Base-by-base conservation (phyloP, 1,140 invertebrate genomes). In the Hetaerina americana region DNA sequence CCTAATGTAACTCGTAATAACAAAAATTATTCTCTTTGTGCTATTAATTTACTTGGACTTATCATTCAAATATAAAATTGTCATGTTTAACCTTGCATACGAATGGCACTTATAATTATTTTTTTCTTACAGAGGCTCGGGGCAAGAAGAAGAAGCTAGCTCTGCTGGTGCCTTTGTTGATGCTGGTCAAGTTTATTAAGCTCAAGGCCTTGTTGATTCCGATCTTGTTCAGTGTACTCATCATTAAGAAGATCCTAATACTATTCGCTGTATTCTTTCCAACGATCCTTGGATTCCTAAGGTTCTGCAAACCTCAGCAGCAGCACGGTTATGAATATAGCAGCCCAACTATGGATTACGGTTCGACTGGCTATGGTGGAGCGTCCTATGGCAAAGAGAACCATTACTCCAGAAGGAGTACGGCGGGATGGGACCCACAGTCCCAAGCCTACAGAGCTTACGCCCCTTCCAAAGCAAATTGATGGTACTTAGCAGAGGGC, bases 181-280 rank as follows among this genome's bases (percentile, higher is more conserved):
- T 86, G 57, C 74, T 90, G 15, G 73, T 70, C 28, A 70, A 70
- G 40, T 70, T 70, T 24, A 26, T 88, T 66, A 89, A 89, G 79
- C 78, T 87, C 1, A 90, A 89, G 72, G 76, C 88, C 6, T 74
- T 89, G 66, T 77, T 89, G 2, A 79, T 87, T 5, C 86, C 88
- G 0, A 84, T 89, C 12, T 82, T 89, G 12, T 78, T 89, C 3
- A 83, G 84, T 1, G 85, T 90, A 0, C 82, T 90, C 72, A 82
- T 89, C 74, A 88, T 90, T 72, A 90, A 90, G 80, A 90, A 90
- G 74, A 78, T 90, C 8, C 78, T 90, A 8, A 78, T 90, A 2
- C 74, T 88, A 0, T 87, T 84, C 0, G 87, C 87, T 0, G 73
- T 90, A 24, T 78, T 88, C 26, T 76, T 87, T 5, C 87, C 89